Evolutionary conservation across 2,797 vertebrate genomes (phyloP).

Genomic region (Halcyon badia): DNA sequence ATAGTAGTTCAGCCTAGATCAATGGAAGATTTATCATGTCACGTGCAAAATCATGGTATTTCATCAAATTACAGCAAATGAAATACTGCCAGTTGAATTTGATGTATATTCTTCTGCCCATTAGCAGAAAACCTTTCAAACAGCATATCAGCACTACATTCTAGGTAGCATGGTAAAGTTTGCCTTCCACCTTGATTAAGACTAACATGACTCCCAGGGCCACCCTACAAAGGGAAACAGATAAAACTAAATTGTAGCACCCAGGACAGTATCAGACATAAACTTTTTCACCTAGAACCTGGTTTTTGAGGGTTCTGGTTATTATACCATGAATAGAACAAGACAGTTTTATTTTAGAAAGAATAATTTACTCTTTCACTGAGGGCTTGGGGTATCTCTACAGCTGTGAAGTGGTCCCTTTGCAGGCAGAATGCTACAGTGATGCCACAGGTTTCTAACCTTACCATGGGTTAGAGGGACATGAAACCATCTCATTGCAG

Average conservation of each 20-base stretch:
- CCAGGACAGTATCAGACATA: not conserved
- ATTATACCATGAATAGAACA: not conserved
- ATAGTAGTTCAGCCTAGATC: not conserved
- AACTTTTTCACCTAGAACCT: not conserved
- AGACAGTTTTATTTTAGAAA: not conserved
- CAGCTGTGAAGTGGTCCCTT: not conserved
- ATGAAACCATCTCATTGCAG: not conserved
- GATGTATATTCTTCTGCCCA: not conserved
- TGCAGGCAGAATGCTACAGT: not conserved
- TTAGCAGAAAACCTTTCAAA: slow-evolving; percentile 16
- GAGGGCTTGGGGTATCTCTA: not conserved
- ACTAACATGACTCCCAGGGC: not conserved
- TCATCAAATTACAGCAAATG: not conserved
- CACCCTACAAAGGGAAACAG: not conserved
- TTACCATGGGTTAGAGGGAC: not conserved
- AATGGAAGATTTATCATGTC: slow-evolving; percentile 2
- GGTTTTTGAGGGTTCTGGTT: not conserved
- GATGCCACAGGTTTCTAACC: not conserved
- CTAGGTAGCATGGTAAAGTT: not conserved
- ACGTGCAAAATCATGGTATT: not conserved
- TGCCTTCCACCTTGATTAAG: not conserved
- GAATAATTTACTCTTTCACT: not conserved
- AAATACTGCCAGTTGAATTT: slow-evolving; percentile 4
- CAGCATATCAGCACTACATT: not conserved
- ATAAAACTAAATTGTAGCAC: not conserved